Evolutionary conservation across 1,140 invertebrate species (phyloP).

Genomic region (Periplaneta americana): DNA sequence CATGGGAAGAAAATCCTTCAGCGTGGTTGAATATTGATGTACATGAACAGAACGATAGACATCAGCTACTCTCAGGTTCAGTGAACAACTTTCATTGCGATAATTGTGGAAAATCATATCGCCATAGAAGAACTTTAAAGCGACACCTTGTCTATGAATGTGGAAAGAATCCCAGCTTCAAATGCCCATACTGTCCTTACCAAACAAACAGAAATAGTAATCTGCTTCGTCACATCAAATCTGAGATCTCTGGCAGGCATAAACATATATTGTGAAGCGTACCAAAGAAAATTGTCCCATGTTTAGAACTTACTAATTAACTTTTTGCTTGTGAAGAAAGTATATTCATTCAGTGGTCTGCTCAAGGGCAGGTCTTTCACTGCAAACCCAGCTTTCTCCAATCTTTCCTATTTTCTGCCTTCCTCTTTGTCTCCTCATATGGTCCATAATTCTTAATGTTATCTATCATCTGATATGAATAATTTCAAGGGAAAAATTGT

Average conservation of each 20-base stretch:
- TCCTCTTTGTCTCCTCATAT: too few species aligned
- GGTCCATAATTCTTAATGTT: too few species aligned
- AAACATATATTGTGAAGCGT: not conserved
- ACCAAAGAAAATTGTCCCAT: too few species aligned
- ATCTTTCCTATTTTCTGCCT: too few species aligned
- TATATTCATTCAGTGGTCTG: too few species aligned
- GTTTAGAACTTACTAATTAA: too few species aligned
- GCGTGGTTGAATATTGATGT: not conserved
- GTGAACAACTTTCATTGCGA: constrained; percentile 7
- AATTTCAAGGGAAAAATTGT: too few species aligned
- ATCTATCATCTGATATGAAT: too few species aligned
- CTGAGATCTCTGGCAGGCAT: not conserved
- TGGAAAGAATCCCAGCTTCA: constrained; percentile 44
- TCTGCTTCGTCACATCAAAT: constrained; percentile 15
- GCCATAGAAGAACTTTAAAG: constrained; percentile 16
- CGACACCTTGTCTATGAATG: constrained; percentile 43
- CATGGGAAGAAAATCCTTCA: not conserved
- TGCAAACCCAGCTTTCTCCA: too few species aligned
- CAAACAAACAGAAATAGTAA: constrained; percentile 25
- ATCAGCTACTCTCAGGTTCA: not conserved
- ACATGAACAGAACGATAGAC: not conserved
- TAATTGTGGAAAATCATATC: constrained; percentile 21
- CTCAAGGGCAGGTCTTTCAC: too few species aligned
- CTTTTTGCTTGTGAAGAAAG: too few species aligned
- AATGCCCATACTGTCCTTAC: constrained; percentile 43